phyloP scores from a whole-genome alignment of 1,140 invertebrate species.

The Oreohelix idahoensis region DNA sequence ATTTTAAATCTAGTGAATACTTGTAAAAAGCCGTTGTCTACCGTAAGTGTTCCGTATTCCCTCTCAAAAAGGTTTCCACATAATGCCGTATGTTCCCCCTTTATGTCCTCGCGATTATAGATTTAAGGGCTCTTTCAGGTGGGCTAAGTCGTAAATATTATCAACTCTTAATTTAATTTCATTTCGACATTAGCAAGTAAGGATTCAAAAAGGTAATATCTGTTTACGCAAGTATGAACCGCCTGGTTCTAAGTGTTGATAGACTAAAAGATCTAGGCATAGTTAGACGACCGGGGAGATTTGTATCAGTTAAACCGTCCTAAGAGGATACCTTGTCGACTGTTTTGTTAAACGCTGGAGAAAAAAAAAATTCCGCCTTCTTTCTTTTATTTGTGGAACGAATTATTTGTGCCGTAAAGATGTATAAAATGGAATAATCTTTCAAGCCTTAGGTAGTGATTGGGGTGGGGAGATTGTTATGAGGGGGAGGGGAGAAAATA shows the following conservation, averaged over 20 bases:
- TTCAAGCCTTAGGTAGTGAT: background rate
- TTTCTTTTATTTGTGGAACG: background rate
- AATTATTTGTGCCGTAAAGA: background rate
- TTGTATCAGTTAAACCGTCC: background rate
- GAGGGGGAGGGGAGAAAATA: background rate
- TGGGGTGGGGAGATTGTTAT: background rate
- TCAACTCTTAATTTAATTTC: slow-evolving; percentile 9
- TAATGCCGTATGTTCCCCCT: background rate
- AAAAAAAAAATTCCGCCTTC: background rate
- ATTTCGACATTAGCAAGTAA: background rate
- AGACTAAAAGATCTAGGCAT: background rate
- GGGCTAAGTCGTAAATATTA: background rate
- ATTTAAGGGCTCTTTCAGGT: background rate
- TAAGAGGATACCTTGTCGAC: background rate
- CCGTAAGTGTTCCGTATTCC: background rate
- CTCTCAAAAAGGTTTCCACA: background rate
- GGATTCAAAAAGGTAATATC: background rate
- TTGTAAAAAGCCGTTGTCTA: background rate
- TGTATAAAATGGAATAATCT: background rate
- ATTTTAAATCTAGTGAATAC: background rate
- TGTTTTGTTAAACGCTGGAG: background rate
- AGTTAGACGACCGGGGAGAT: background rate
- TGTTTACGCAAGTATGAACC: background rate
- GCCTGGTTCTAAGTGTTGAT: background rate
- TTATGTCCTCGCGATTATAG: background rate